Evolutionary conservation across 2,113 vertebrate genomes (phyloP), one percentile per base, ranked within the genome.

Genomic region (Rhinichthys klamathensis): DNA sequence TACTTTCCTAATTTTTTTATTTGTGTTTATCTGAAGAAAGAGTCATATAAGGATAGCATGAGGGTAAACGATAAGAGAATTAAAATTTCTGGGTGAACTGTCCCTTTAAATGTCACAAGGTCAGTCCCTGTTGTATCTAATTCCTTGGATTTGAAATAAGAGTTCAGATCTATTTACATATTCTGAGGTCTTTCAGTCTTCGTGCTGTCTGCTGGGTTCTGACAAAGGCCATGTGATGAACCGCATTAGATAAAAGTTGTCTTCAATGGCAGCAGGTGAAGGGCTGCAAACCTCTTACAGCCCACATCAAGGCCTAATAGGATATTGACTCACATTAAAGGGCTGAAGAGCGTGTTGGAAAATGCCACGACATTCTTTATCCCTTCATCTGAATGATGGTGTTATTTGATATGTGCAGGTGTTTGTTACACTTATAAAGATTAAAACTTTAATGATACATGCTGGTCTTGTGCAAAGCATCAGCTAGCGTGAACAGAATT

Each of bases 361-460:
- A 77, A 84, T 49, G 72, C 61, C 32, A 21, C 9, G 54, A 23
- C n/a, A 41, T n/a, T 67, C 23, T 67, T 70, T 25, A 76, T 70
- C 61, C 60, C 15, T 67, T 80, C 35, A 67, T 70, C 23, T 32
- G 32, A 73, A 58, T 54, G 75, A 85, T 80, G 76, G 63, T 80
- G 84, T 78, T 80, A 80, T 80, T 61, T 85, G 61, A 85, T 85
- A 85, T 46, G n/a, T n/a, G 76, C 61, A 58, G 84, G 76, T 85
- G 76, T 80, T 85, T 85, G 76, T 46, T 72, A 85, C 63, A 73
- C 32, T 69, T 58, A 41, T 38, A 85, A 44, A 80, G 51, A 56
- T 67, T 69, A 79, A 78, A 67, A 77, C 44, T 76, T 77, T 65
- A 73, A 81, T 51, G 78, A 80, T 63, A 80, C 78, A 80, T 65